Percentiles rank a stretch among this genome's conserved stretches.
Conservation (phyloP, 2,113 vertebrate genomes). For the Diadophis punctatus region DNA sequence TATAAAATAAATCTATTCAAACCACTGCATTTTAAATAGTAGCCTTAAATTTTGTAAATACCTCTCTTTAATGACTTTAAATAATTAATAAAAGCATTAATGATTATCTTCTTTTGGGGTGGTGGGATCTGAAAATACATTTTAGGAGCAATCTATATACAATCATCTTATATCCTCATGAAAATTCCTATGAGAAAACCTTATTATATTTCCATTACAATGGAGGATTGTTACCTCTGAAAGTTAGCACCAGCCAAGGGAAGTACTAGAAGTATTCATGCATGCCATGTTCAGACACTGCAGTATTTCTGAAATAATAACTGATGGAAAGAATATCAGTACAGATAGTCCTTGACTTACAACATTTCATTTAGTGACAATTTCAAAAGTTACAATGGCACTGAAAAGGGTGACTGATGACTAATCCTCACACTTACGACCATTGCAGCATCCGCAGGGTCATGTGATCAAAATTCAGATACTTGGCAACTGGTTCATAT, state of each 20-base stretch:
- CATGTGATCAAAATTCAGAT: too few species aligned
- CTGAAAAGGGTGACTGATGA: too few species aligned
- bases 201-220: background rate
- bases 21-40: background rate
- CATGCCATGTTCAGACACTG: background rate
- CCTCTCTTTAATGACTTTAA: background rate
- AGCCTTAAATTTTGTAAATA: background rate
- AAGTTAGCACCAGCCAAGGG: background rate
- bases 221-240: background rate
- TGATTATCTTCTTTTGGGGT: background rate
- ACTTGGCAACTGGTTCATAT: too few species aligned
- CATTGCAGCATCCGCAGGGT: too few species aligned
- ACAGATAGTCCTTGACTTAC: too few species aligned
- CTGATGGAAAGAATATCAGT: fast-evolving
- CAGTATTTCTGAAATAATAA: background rate
- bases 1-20: background rate
- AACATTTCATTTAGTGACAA: too few species aligned
- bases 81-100: background rate
- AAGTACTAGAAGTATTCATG: background rate
- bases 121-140: conserved; percentile 4
- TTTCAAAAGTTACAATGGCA: too few species aligned
- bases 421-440: too few species aligned
- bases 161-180: background rate
- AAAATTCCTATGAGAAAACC: background rate
- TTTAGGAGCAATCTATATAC: conserved; percentile 8